phyloP scores from a whole-genome alignment of 2,888 invertebrate species.

The Orchesellides sinensis region DNA sequence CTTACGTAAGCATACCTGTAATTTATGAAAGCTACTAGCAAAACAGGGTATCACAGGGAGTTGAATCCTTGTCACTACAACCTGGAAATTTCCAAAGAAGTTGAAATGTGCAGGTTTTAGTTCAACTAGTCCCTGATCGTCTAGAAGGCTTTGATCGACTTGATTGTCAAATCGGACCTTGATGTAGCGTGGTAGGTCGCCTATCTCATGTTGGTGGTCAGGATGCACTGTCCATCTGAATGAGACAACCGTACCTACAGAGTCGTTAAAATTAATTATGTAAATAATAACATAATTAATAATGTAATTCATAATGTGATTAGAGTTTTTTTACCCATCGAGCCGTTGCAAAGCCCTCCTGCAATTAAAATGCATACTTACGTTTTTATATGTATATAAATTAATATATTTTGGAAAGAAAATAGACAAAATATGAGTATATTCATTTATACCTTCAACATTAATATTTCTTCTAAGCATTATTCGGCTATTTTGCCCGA shows the following conservation, averaged over 20 bases:
- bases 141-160: neutral
- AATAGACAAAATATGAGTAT: too few species aligned
- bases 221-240: neutral
- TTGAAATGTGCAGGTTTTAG: neutral
- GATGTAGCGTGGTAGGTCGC: conserved; percentile 9
- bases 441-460: too few species aligned
- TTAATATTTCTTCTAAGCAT: conserved; percentile 42
- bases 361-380: too few species aligned
- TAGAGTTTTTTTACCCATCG: too few species aligned
- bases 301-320: too few species aligned
- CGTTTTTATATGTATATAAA: too few species aligned
- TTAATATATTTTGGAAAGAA: too few species aligned
- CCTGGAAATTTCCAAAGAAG: conserved; percentile 19
- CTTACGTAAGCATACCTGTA: neutral
- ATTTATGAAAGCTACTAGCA: too few species aligned
- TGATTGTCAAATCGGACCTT: neutral
- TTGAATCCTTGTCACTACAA: too few species aligned
- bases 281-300: too few species aligned
- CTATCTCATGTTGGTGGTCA: neutral
- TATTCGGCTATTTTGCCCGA: conserved; percentile 12
- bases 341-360: neutral
- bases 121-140: neutral
- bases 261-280: too few species aligned
- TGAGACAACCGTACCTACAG: neutral
- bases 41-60: too few species aligned